phyloP scores from a whole-genome alignment of 2,113 vertebrate species.

The Pseudopodoces humilis region DNA sequence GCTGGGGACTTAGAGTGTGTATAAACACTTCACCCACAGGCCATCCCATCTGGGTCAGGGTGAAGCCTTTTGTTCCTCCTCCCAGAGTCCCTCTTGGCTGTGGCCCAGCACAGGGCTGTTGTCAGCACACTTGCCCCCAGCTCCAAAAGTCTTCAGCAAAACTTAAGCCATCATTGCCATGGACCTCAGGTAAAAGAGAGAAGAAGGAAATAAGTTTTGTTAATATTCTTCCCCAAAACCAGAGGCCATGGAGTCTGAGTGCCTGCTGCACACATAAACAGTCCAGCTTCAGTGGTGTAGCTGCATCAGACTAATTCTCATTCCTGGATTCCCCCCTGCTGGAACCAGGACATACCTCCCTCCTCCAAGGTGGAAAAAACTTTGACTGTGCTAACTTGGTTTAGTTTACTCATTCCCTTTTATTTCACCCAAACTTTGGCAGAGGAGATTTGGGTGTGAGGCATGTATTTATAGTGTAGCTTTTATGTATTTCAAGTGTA shows the following conservation, averaged over 20 bases:
- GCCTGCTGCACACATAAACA: not conserved
- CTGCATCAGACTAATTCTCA: not conserved
- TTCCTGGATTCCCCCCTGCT: not conserved
- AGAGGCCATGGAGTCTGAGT: not conserved
- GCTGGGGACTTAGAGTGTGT: accelerated
- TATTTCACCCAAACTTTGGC: not conserved
- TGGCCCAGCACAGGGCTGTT: not conserved
- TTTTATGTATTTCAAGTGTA: not conserved
- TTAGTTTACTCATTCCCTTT: not conserved
- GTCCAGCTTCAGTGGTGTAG: not conserved
- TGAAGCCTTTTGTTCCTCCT: not conserved
- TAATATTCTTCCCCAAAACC: not conserved
- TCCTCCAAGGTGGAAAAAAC: not conserved
- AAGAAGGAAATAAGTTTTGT: not conserved
- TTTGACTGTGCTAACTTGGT: not conserved
- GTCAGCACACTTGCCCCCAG: not conserved
- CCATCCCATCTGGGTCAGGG: not conserved
- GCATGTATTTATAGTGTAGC: not conserved
- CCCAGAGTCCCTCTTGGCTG: not conserved
- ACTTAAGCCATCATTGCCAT: not conserved
- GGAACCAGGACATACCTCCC: not conserved
- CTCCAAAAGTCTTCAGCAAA: not conserved
- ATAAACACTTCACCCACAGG: not conserved
- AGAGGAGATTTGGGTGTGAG: not conserved
- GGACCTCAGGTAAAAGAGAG: not conserved